A percentile compares a stretch with the other conserved stretches of the same genome.
Conservation (phyloP, 2,888 invertebrate genomes). For the Aporophyla nigra region DNA sequence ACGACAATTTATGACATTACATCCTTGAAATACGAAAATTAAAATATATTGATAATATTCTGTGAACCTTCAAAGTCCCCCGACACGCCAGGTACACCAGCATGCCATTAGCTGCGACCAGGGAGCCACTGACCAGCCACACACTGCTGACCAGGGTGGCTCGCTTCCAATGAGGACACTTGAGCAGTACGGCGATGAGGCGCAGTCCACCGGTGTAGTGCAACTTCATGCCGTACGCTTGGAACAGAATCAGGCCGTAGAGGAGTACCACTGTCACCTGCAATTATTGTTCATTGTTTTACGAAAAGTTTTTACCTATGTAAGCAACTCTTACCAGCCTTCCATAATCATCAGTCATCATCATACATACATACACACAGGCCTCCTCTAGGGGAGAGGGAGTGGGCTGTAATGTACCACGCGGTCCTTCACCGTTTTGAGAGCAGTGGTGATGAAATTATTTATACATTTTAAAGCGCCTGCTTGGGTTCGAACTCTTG, state of each 20-base stretch:
- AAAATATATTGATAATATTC: background rate
- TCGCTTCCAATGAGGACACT: constrained; percentile 82
- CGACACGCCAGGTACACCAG: constrained; percentile 84
- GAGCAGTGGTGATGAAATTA: too few species aligned
- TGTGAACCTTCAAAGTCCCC: constrained; percentile 82
- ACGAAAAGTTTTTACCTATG: too few species aligned
- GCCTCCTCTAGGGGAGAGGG: too few species aligned
- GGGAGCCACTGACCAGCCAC: constrained; percentile 81
- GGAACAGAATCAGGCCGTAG: constrained; percentile 83
- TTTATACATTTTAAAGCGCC: too few species aligned
- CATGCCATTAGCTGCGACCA: constrained; percentile 82
- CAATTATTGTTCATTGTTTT: background rate
- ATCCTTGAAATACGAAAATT: background rate
- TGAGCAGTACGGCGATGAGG: constrained; percentile 80
- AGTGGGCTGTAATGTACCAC: too few species aligned
- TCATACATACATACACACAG: too few species aligned
- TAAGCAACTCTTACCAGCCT: too few species aligned
- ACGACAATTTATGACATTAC: too few species aligned
- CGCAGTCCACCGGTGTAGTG: constrained; percentile 86
- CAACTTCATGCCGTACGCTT: constrained; percentile 88
- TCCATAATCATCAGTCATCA: too few species aligned
- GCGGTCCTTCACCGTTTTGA: too few species aligned
- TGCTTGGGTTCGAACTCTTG: too few species aligned
- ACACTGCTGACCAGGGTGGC: constrained; percentile 72
- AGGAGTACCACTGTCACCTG: constrained; percentile 84